These are phyloP conservation scores for Marisa cornuarietis DNA, from an alignment of 1,140 invertebrate species.

Conservation along the genomic window DNA sequence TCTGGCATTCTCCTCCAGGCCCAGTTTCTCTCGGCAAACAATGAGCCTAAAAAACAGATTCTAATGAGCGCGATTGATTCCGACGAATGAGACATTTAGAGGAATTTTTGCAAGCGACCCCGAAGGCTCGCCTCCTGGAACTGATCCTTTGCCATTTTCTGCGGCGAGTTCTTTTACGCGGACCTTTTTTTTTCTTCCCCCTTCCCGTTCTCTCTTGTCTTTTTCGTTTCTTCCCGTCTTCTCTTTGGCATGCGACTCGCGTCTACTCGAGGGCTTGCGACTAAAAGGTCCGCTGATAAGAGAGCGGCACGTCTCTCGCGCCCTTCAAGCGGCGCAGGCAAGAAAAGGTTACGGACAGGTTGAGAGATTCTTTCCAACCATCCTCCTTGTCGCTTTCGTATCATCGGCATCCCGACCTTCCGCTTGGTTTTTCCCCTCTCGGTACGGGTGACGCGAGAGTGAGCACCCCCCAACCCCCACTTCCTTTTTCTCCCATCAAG, in stretches of 20 bases:
- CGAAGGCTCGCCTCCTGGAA: neutral
- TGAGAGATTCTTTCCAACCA: too few relatives aligned
- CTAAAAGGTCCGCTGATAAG: too few relatives aligned
- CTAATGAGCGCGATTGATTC: slow-evolving; percentile 28
- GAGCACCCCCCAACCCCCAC: neutral
- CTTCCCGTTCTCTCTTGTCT: neutral
- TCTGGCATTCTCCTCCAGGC: slow-evolving; percentile 24
- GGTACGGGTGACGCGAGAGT: neutral
- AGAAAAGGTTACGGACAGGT: too few relatives aligned
- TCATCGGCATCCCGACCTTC: too few relatives aligned
- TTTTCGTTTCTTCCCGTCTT: neutral
- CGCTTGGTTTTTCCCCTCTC: neutral
- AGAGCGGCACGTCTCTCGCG: too few relatives aligned
- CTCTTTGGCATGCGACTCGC: neutral
- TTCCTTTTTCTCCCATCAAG: neutral
- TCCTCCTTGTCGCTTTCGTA: too few relatives aligned
- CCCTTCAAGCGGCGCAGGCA: too few relatives aligned
- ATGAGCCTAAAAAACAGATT: slow-evolving; percentile 26
- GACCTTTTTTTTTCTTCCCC: neutral
- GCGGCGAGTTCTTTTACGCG: neutral
- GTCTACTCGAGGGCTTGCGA: too few relatives aligned
- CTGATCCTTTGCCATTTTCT: neutral
- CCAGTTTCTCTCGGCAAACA: slow-evolving; percentile 17
- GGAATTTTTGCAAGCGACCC: slow-evolving; percentile 4
- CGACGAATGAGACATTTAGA: slow-evolving; percentile 22